Conservation (phyloP, 37 sponge, comb jelly and placozoan species). For the Theonella swinhoei region DNA sequence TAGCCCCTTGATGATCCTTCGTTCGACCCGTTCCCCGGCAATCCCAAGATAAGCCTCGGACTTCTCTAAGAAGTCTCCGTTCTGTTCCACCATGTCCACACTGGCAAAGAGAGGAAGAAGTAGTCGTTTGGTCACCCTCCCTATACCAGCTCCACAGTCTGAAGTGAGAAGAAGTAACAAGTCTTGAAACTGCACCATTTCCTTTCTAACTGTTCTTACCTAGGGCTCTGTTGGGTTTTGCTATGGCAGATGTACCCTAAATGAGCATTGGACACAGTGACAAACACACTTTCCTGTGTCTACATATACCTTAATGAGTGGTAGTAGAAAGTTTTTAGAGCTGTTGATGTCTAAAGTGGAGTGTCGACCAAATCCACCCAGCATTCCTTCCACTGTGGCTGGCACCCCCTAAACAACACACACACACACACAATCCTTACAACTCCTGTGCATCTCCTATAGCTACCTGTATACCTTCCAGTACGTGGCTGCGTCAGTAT, state of each 20-base stretch:
- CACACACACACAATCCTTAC: neutral
- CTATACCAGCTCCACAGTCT: constrained; percentile 98
- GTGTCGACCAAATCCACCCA: constrained; percentile 83
- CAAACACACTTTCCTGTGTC: neutral
- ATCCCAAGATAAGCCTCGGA: constrained; percentile 66
- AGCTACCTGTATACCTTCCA: constrained; percentile 43
- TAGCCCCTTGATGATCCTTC: neutral
- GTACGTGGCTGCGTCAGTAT: constrained; percentile 50
- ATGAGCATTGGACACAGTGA: neutral
- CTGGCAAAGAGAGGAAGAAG: constrained; percentile 83
- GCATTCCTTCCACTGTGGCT: constrained; percentile 88
- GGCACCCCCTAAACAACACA: constrained; percentile 54
- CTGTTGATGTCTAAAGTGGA: constrained; percentile 63
- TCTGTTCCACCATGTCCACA: constrained; percentile 93
- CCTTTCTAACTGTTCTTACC: too few species aligned
- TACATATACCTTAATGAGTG: constrained; percentile 35
- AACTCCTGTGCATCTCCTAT: neutral
- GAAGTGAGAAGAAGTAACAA: neutral
- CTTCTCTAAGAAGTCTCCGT: constrained; percentile 75
- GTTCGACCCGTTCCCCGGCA: neutral
- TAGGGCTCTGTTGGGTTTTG: constrained; percentile 4
- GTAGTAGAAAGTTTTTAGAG: constrained; percentile 68
- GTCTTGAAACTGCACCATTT: too few species aligned
- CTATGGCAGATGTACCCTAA: constrained; percentile 4
- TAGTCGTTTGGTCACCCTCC: constrained; percentile 81